A percentile compares a stretch with the other conserved stretches of the same genome.
Conservation (phyloP, 2,113 vertebrate genomes). For the Oreochromis spilurus region DNA sequence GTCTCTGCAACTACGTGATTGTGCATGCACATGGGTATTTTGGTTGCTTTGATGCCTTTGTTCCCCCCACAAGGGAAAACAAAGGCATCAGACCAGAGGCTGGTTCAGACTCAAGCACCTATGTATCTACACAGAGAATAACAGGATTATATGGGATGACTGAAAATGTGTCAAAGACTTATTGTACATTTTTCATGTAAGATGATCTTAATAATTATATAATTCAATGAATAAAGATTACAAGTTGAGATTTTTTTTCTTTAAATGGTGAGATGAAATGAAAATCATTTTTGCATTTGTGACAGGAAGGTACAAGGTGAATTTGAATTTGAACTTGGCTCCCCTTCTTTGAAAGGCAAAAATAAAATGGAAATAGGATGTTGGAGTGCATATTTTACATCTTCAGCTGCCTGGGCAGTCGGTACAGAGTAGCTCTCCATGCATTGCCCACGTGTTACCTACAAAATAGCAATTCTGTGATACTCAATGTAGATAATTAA, state of each 20-base stretch:
- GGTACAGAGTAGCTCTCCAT: background rate
- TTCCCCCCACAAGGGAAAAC: slow-evolving; percentile 18
- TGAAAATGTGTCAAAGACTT: slow-evolving; percentile 22
- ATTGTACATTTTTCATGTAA: slow-evolving; percentile 13
- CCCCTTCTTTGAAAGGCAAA: background rate
- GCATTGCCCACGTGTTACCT: background rate
- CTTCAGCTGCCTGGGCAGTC: background rate
- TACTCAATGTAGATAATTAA: background rate
- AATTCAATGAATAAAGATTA: slow-evolving; percentile 33
- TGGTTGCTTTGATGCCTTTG: slow-evolving; percentile 53
- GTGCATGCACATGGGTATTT: slow-evolving; percentile 53
- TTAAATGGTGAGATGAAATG: background rate
- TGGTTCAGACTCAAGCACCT: slow-evolving; percentile 31
- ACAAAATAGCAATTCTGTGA: background rate
- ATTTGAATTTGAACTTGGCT: background rate
- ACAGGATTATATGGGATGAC: slow-evolving; percentile 14
- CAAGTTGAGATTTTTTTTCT: background rate
- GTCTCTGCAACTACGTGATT: slow-evolving; percentile 20
- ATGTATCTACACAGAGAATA: slow-evolving; percentile 11
- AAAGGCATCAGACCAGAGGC: background rate
- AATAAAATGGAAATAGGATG: background rate
- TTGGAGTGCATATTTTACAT: background rate
- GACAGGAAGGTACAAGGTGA: background rate
- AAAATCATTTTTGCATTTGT: background rate
- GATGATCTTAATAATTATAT: slow-evolving; percentile 7